Conservation (phyloP, 2,888 invertebrate species). For the Agrotis clavis region DNA sequence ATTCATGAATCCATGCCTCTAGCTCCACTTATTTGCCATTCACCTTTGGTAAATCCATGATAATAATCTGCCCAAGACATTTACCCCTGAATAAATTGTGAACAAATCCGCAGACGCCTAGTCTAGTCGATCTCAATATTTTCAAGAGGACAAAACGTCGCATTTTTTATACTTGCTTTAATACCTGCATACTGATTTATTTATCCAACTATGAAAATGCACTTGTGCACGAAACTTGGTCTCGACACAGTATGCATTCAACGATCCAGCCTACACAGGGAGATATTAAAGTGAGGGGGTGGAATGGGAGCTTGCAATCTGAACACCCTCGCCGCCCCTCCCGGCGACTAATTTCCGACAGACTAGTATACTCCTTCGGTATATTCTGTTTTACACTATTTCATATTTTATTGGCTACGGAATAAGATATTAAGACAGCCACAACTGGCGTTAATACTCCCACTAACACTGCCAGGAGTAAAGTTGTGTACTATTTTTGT, state of each 20-base stretch:
- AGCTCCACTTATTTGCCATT: conserved; percentile 19
- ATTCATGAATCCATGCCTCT: conserved; percentile 15
- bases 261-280: conserved; percentile 78
- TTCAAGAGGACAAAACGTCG: conserved; percentile 34
- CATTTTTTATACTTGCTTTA: conserved; percentile 44
- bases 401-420: conserved; percentile 75
- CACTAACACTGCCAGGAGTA: conserved; percentile 12
- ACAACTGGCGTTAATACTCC: conserved; percentile 35
- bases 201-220: conserved; percentile 80
- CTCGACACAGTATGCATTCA: conserved; percentile 74
- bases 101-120: conserved; percentile 34
- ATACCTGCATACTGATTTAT: conserved; percentile 72
- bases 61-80: conserved; percentile 20
- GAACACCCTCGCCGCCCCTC: conserved; percentile 72
- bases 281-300: conserved; percentile 75
- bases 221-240: conserved; percentile 82
- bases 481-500: conserved; percentile 15
- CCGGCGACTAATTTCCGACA: conserved; percentile 90
- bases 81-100: conserved; percentile 31
- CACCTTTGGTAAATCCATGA: conserved; percentile 22
- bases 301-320: conserved; percentile 74
- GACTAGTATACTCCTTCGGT: conserved; percentile 76
- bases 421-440: conserved; percentile 41
- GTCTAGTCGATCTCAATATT: conserved; percentile 22
- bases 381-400: conserved; percentile 76